phyloP scores from a whole-genome alignment of 2,888 invertebrate genomes.

The Hanleya hanleyi region DNA sequence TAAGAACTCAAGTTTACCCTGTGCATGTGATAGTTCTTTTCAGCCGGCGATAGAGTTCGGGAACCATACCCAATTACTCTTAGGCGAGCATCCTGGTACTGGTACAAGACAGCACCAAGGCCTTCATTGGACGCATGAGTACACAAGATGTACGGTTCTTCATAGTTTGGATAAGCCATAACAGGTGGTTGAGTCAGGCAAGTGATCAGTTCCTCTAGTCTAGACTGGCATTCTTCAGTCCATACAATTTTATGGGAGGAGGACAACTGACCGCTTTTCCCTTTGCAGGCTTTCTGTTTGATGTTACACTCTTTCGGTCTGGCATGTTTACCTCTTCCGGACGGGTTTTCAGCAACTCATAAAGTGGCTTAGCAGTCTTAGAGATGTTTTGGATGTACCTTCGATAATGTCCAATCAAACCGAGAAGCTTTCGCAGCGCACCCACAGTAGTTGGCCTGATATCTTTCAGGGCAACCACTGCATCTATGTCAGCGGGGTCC shows the following conservation, averaged over 20 bases:
- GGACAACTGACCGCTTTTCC: conserved; percentile 10
- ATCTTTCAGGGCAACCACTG: not conserved
- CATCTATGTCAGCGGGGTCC: not conserved
- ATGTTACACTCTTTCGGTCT: no score
- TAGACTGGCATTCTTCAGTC: conserved; percentile 8
- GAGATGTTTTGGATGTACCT: no score
- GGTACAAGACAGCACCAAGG: conserved; percentile 35
- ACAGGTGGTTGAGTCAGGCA: conserved; percentile 18
- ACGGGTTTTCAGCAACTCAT: conserved; percentile 10
- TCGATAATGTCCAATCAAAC: conserved; percentile 10
- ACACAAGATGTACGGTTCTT: conserved; percentile 24
- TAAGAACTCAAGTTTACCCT: conserved; percentile 16
- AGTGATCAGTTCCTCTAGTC: conserved; percentile 19
- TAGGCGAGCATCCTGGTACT: conserved; percentile 16
- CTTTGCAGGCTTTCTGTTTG: no score
- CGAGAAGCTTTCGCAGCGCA: conserved; percentile 10
- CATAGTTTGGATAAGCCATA: conserved; percentile 26
- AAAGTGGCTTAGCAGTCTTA: conserved; percentile 11
- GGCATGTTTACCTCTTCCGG: conserved; percentile 5
- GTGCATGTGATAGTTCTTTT: conserved; percentile 22
- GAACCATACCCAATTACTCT: conserved; percentile 26
- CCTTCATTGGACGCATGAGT: conserved; percentile 23
- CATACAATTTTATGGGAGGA: not conserved
- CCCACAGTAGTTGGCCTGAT: not conserved
- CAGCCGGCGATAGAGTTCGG: conserved; percentile 14